Evolutionary conservation across 2,113 vertebrate genomes (phyloP).

Genomic region (Actenoides lindsayi): DNA sequence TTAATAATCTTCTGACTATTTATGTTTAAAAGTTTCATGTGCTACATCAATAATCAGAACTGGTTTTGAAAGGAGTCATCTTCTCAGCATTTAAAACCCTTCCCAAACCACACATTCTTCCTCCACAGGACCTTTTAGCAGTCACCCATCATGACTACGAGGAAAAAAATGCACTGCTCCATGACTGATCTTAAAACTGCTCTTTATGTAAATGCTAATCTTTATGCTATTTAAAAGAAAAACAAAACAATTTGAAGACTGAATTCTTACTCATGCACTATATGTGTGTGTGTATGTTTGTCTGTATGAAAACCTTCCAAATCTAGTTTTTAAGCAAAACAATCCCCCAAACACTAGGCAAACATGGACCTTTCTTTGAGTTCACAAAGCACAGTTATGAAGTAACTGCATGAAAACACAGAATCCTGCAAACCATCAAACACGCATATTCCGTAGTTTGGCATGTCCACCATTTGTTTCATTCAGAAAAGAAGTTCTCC

Average conservation of each 20-base stretch:
- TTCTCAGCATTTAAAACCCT: neutral
- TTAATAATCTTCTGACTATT: neutral
- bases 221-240: neutral
- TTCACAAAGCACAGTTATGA: neutral
- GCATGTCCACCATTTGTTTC: neutral
- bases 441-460: neutral
- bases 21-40: neutral
- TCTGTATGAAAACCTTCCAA: neutral
- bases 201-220: neutral
- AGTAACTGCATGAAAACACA: neutral
- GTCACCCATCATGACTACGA: neutral
- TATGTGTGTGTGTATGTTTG: rapidly evolving
- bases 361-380: neutral
- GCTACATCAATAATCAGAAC: neutral
- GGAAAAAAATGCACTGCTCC: neutral
- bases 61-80: neutral
- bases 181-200: neutral
- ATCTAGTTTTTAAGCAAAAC: neutral
- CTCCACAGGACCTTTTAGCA: neutral
- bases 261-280: neutral
- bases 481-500: neutral
- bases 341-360: neutral
- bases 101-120: neutral
- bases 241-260: neutral
- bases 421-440: neutral